Conservation (phyloP, 2,113 vertebrate genomes). For the Propithecus coquereli region DNA sequence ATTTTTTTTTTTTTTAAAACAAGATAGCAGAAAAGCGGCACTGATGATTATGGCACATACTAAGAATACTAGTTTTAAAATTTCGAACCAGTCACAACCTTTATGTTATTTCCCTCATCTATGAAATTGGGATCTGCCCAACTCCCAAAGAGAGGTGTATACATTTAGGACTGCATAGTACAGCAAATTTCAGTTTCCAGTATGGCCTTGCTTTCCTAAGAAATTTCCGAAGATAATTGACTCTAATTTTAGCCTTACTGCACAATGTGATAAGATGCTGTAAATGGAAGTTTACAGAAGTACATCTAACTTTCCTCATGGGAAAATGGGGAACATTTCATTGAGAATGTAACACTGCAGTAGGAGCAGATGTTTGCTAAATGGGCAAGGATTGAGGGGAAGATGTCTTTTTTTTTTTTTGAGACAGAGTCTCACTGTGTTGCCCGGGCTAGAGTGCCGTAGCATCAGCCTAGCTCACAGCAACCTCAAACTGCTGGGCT, state of each 20-base stretch:
- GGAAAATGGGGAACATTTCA: neutral
- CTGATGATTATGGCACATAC: neutral
- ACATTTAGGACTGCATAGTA: neutral
- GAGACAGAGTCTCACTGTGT: too few species aligned
- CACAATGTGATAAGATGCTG: neutral
- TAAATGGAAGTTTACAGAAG: neutral
- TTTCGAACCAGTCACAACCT: neutral
- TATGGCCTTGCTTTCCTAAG: neutral
- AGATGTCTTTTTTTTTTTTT: too few species aligned
- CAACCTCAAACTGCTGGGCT: too few species aligned
- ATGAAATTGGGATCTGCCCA: neutral
- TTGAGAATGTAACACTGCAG: neutral
- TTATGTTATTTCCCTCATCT: neutral
- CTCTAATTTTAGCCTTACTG: neutral
- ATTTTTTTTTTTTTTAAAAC: neutral
- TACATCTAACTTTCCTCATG: neutral
- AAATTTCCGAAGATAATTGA: neutral
- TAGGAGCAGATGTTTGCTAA: conserved; percentile 23
- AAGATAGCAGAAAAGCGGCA: neutral
- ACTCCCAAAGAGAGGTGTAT: neutral
- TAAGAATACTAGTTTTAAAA: neutral
- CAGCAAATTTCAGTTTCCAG: neutral
- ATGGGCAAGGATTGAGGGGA: neutral
- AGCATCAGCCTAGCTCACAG: too few species aligned
- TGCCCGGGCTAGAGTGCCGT: too few species aligned